Evolutionary conservation across 2,797 vertebrate genomes (phyloP), one percentile per base, ranked within the genome.

Genomic region (Catostomus latipinnis): DNA sequence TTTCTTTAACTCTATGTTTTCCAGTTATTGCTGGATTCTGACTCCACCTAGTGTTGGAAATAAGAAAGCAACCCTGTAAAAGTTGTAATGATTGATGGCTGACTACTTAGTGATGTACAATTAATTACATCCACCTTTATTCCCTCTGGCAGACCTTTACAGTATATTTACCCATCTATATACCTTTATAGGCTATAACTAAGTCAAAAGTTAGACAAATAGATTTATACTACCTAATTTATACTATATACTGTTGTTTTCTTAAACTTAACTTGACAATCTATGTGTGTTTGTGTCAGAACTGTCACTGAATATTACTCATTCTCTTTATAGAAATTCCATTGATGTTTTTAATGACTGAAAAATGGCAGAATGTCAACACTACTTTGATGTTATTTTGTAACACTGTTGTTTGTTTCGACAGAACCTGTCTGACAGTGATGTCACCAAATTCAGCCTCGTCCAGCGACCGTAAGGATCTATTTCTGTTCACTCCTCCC

Each of bases 401-500:
- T 34, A 89, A 49, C 83, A 14, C 46, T 88, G 69, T 50, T 43
- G 14, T 70, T 83, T 67, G 46, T 82, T 85, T 48, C 81, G 65
- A 80, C 91, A 97, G 96, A 96, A 87, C 80, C 81, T 94, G 83
- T 88, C 92, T 43, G 90, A 93, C n/a, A 84, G 74, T 34, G 95
- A 95, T 50, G 85, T 95, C 85, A 93, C 90, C 89, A 93, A 56
- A 86, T 96, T 96, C 87, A 94, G 89, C 88, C 86, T 92, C 86
- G 87, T 94, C 82, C 90, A 95, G 49, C 94, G 92, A 67, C 94
- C 87, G 96, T 97, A 90, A 97, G 96, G 94, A 84, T 70, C 22
- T 22, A 9, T 69, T 43, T 5, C 52, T 70, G 14, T 22, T 68
- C 52, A 7, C 62, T 12, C 0, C 2, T 9, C 0, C 8, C 18